Base-by-base conservation (phyloP, 2,888 invertebrate species). In the Lithophane ornitopus region DNA sequence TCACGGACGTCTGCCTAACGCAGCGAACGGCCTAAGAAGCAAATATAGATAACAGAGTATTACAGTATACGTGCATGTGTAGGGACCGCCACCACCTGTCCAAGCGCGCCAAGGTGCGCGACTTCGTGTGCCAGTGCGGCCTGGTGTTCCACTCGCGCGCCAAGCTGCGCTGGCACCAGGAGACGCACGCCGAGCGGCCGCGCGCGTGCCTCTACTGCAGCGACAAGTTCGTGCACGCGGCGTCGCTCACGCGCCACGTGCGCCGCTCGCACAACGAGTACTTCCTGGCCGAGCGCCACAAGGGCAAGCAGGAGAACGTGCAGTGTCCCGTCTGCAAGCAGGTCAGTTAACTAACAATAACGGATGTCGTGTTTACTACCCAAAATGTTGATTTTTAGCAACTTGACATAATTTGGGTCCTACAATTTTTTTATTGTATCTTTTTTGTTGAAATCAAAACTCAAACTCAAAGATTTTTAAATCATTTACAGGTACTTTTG, bases 171-270 rank as follows among this genome's bases (percentile, higher is more conserved):
- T 98, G 98, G 98, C 99, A 99, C 95, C 97, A 98, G 90, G 98
- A 98, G 94, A 98, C 98, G 8, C 99, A 99, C 95, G 98, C 98
- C 80, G 96, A 97, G 46, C 97, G 98, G 91, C 98, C 98, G 52
- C 98, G 98, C 93, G 97, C 98, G 65, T 99, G 99, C 94, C 97
- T 97, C 7, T 98, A 98, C 91, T 99, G 99, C 95, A 98, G 98
- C 90, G 98, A 98, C 95, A 98, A 98, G 90, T 99, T 99, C 94
- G 97, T 98, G 81, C 98, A 99, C 95, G 97, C 97, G 88, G 98
- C 98, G 12, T 98, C 98, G 89, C 96, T 99, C 86, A 98, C 98
- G 1, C 96, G 98, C 6, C 99, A 99, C 95, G 98, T 98, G 95
- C 97, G 98, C 0, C 97, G 98, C 77, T 97, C 98, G 6, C 99